Conservation (phyloP, 2,888 invertebrate species). For the Phaonia tiefii region DNA sequence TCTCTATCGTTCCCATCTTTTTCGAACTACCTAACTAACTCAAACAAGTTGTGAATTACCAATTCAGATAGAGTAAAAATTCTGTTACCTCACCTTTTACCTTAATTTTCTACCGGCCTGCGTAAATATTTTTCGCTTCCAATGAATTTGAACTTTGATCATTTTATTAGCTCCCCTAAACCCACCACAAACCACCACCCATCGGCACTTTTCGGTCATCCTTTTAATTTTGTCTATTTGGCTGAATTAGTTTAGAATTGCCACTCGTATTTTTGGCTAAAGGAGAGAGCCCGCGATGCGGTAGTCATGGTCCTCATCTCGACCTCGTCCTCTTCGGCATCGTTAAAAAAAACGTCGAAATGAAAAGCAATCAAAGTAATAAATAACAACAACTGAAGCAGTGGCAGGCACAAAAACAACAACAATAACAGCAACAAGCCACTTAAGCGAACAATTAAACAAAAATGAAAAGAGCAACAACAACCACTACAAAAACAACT, state of each 20-base stretch:
- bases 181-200: too few species aligned
- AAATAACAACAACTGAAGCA: constrained; percentile 14
- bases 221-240: constrained; percentile 39
- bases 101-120: too few species aligned
- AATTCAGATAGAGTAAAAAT: too few species aligned
- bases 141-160: too few species aligned
- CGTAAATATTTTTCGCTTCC: too few species aligned
- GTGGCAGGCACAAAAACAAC: not conserved
- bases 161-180: too few species aligned
- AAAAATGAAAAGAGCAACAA: constrained; percentile 31
- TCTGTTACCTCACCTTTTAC: too few species aligned
- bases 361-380: constrained; percentile 41
- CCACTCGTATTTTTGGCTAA: constrained; percentile 31
- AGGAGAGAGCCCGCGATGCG: not conserved
- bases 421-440: constrained; percentile 27
- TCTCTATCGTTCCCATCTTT: too few species aligned
- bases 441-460: constrained; percentile 37
- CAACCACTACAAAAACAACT: constrained; percentile 25
- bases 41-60: too few species aligned
- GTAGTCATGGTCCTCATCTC: not conserved
- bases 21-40: too few species aligned
- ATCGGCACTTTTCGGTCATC: not conserved
- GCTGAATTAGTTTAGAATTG: constrained; percentile 25
- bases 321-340: not conserved
- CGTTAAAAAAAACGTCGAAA: constrained; percentile 7